Conservation (phyloP, 2,888 invertebrate species). For the Eupithecia inturbata region DNA sequence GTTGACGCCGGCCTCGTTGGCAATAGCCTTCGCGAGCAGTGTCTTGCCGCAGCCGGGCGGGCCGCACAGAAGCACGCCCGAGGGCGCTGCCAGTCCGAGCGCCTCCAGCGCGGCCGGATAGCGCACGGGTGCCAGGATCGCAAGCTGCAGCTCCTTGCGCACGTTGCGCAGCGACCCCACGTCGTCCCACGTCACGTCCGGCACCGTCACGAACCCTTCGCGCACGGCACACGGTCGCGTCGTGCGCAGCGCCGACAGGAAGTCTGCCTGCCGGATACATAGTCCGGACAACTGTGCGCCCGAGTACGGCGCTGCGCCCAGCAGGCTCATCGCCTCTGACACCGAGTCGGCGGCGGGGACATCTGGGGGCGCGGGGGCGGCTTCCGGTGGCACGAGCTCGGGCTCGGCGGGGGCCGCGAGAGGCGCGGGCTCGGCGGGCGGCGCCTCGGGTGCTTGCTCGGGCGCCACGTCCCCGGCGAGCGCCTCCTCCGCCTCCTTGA, state of each 20-base stretch:
- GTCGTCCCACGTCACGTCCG: slow-evolving; percentile 98
- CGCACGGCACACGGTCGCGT: slow-evolving; percentile 97
- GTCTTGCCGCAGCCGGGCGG: slow-evolving; percentile 99
- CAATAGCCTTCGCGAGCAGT: slow-evolving; percentile 97
- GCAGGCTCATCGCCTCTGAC: slow-evolving; percentile 85
- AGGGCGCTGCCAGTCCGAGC: slow-evolving; percentile 91
- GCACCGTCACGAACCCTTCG: slow-evolving; percentile 98
- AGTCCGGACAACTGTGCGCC: slow-evolving; percentile 86
- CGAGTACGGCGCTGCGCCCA: slow-evolving; percentile 87
- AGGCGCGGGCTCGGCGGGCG: background rate
- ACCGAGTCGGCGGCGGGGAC: slow-evolving; percentile 40
- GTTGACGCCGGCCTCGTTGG: slow-evolving; percentile 99
- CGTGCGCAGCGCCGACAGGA: slow-evolving; percentile 89
- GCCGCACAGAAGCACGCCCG: slow-evolving; percentile 97
- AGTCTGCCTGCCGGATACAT: slow-evolving; percentile 90
- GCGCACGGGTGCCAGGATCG: slow-evolving; percentile 96
- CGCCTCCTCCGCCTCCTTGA: background rate
- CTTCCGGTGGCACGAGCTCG: background rate
- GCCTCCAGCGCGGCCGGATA: slow-evolving; percentile 91
- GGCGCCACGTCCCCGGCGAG: background rate
- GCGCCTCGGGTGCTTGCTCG: background rate
- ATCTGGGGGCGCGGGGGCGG: background rate
- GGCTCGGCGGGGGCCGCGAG: background rate
- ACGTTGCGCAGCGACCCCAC: slow-evolving; percentile 96
- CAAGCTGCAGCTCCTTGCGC: slow-evolving; percentile 94